Evolutionary conservation across 2,888 invertebrate species (phyloP).

Genomic region (Pristionchus fissidentatus): DNA sequence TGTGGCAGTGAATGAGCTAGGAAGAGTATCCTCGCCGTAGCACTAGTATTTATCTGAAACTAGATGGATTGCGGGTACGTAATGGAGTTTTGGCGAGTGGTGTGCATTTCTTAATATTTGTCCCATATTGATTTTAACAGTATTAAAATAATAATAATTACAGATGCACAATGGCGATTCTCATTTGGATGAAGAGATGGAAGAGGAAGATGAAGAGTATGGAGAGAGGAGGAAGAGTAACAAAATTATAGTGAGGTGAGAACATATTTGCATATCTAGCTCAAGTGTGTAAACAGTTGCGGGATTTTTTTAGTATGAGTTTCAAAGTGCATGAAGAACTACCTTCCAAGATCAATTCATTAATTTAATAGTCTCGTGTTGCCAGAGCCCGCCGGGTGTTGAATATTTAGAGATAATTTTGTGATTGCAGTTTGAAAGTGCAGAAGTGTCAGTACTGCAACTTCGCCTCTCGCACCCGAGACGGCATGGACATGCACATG

Average conservation of each 20-base stretch:
- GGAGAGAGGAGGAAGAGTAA: background rate
- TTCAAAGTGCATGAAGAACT: background rate
- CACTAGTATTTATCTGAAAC: too few species aligned
- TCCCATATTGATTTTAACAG: too few species aligned
- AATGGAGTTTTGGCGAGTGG: too few species aligned
- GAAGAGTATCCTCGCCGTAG: too few species aligned
- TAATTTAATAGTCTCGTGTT: background rate
- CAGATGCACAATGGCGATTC: background rate
- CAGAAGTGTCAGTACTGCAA: background rate
- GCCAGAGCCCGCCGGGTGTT: too few species aligned
- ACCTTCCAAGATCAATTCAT: background rate
- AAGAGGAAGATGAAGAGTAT: background rate
- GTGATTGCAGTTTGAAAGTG: constrained; percentile 19
- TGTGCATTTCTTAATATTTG: background rate
- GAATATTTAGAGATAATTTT: background rate
- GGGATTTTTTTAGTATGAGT: background rate
- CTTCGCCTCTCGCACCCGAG: background rate
- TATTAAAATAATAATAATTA: background rate
- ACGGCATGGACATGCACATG: constrained; percentile 7
- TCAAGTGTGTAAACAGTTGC: background rate
- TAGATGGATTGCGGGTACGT: too few species aligned
- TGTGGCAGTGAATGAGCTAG: background rate
- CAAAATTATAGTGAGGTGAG: constrained; percentile 28
- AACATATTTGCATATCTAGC: background rate
- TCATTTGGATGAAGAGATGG: background rate